phyloP scores from a whole-genome alignment of 2,888 invertebrate species.

The Drosophila anceps region DNA sequence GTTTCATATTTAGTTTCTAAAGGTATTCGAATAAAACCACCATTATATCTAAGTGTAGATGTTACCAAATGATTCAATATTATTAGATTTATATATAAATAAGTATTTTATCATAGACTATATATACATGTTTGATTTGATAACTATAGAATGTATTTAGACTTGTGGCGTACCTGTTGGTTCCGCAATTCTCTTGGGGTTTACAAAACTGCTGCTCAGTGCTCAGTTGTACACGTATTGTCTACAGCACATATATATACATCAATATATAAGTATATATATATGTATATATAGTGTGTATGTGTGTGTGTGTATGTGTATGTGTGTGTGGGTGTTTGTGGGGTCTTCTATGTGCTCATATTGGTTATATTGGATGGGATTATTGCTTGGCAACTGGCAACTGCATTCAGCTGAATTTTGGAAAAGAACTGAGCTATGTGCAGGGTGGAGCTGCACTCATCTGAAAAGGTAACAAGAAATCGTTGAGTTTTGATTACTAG shows the following conservation, averaged over 20 bases:
- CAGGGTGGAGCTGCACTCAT: slow-evolving; percentile 50
- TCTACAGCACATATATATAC: slow-evolving; percentile 47
- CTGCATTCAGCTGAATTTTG: slow-evolving; percentile 31
- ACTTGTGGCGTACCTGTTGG: slow-evolving; percentile 75
- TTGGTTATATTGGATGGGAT: slow-evolving; percentile 20
- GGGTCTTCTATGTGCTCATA: slow-evolving; percentile 50
- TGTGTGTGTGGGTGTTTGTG: background rate
- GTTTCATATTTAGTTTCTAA: background rate
- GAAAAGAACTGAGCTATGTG: slow-evolving; percentile 30
- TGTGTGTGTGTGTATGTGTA: background rate
- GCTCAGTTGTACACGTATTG: slow-evolving; percentile 57
- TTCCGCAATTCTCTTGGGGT: slow-evolving; percentile 81
- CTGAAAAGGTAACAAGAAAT: slow-evolving; percentile 57
- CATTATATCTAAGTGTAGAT: background rate
- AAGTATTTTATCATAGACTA: background rate
- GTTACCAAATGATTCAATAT: background rate
- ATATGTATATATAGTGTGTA: background rate
- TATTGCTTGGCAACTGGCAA: slow-evolving; percentile 23
- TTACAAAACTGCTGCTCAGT: slow-evolving; percentile 56
- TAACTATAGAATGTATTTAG: background rate
- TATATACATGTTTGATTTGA: background rate
- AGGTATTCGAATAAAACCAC: background rate
- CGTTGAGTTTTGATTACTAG: slow-evolving; percentile 38
- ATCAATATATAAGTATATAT: slow-evolving; percentile 4
- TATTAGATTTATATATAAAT: background rate